Conservation (phyloP, 2,113 vertebrate species). For the Lampris megalopsis region DNA sequence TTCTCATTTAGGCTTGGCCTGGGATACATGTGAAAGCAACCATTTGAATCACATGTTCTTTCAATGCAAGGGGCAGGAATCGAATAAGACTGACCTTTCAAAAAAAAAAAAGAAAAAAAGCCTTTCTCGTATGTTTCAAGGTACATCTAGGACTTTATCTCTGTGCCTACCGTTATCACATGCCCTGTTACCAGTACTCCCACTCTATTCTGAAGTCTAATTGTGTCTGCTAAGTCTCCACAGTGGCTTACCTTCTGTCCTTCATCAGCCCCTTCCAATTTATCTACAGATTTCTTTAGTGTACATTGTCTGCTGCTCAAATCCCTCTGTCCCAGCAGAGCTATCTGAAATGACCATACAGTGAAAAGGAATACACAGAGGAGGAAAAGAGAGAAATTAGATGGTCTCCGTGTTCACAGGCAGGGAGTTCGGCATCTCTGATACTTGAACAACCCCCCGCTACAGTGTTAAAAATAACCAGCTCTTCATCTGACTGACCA, state of each 20-base stretch:
- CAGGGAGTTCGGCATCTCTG: slow-evolving; percentile 53
- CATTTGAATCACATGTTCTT: slow-evolving; percentile 7
- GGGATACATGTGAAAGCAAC: background rate
- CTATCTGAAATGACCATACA: slow-evolving; percentile 47
- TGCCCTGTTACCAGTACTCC: slow-evolving; percentile 41
- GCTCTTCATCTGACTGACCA: slow-evolving; percentile 69
- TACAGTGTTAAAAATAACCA: slow-evolving; percentile 80
- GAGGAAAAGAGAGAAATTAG: slow-evolving; percentile 38
- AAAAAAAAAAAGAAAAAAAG: background rate
- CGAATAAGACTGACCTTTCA: background rate
- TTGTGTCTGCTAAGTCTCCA: slow-evolving; percentile 63
- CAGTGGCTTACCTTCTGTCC: slow-evolving; percentile 54
- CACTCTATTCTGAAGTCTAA: slow-evolving; percentile 46
- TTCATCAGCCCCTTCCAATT: slow-evolving; percentile 48
- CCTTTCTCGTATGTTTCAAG: slow-evolving; percentile 6
- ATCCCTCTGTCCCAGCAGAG: slow-evolving; percentile 50
- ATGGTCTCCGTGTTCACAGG: slow-evolving; percentile 46
- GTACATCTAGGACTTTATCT: slow-evolving; percentile 51
- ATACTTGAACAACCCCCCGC: slow-evolving; percentile 61
- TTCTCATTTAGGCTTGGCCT: slow-evolving; percentile 28
- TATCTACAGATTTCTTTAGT: slow-evolving; percentile 59
- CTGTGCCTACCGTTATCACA: slow-evolving; percentile 56
- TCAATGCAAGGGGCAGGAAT: slow-evolving; percentile 16
- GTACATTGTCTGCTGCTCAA: slow-evolving; percentile 43
- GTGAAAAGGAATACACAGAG: slow-evolving; percentile 47